A percentile compares a stretch with the other conserved stretches of the same genome.
Conservation (phyloP, 2,113 vertebrate species). For the Callaeas wilsoni region DNA sequence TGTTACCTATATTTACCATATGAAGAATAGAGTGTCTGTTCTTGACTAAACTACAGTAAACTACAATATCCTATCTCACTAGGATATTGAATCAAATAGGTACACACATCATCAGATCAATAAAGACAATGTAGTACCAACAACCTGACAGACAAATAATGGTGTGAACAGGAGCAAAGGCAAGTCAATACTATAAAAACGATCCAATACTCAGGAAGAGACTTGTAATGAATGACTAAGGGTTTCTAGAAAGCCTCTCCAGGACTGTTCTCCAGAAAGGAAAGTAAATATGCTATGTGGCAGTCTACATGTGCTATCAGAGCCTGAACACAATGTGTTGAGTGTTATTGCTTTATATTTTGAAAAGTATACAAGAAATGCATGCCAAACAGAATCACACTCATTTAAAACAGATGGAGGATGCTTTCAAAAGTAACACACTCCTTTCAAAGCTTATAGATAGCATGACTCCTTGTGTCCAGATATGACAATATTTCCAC, state of each 20-base stretch:
- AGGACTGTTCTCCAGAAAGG: background rate
- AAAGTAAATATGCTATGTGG: background rate
- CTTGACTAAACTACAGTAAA: background rate
- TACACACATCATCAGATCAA: background rate
- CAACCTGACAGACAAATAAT: background rate
- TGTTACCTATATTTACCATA: background rate
- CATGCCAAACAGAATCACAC: background rate
- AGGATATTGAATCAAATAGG: background rate
- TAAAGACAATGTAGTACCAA: background rate
- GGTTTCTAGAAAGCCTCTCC: background rate
- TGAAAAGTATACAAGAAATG: background rate
- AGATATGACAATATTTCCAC: background rate
- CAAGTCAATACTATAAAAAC: background rate
- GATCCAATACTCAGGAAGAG: background rate
- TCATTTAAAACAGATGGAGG: background rate
- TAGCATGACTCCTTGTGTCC: background rate
- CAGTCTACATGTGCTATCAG: background rate
- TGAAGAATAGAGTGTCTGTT: background rate
- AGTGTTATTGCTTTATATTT: background rate
- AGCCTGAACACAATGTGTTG: background rate
- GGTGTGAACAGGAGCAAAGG: background rate
- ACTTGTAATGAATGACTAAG: background rate
- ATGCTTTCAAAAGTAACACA: background rate
- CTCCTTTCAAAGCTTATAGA: background rate
- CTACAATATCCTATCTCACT: too few relatives aligned